Evolutionary conservation across 2,113 vertebrate genomes (phyloP).

Genomic region (Phycodurus eques): DNA sequence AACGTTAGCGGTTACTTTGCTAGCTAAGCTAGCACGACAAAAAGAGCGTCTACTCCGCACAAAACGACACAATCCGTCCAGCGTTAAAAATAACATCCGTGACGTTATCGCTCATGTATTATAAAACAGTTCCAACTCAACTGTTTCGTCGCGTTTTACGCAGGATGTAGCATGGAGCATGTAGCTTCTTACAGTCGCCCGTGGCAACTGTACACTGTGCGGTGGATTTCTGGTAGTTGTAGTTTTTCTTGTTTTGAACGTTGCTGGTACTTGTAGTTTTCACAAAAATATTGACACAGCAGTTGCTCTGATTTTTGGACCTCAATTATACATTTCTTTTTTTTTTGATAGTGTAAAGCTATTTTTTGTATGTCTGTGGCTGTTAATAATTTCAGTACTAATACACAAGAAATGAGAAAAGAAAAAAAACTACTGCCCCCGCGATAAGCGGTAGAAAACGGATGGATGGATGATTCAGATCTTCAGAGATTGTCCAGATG

Average conservation of each 20-base stretch:
- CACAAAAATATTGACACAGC: background rate
- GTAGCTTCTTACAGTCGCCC: constrained; percentile 62
- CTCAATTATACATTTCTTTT: too few relatives aligned
- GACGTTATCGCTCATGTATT: too few relatives aligned
- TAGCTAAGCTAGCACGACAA: constrained; percentile 32
- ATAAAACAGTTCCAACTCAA: background rate
- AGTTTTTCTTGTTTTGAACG: constrained; percentile 33
- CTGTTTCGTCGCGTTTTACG: background rate
- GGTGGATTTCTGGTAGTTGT: constrained; percentile 44
- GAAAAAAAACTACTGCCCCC: too few relatives aligned
- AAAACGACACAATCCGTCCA: fast-evolving
- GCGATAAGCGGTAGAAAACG: too few relatives aligned
- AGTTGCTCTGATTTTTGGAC: too few relatives aligned
- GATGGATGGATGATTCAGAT: background rate
- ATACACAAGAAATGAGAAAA: background rate
- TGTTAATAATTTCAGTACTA: too few relatives aligned
- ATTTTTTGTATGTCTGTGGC: background rate
- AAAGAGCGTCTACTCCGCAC: too few relatives aligned
- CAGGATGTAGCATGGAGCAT: background rate
- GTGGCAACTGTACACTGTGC: constrained; percentile 65
- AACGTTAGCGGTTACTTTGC: constrained; percentile 5
- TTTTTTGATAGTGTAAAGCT: too few relatives aligned
- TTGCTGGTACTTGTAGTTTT: constrained; percentile 1
- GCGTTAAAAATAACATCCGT: too few relatives aligned
- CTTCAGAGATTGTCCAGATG: background rate